Base-by-base conservation (phyloP, 1,140 invertebrate species). In the Coenobita brevimanus region DNA sequence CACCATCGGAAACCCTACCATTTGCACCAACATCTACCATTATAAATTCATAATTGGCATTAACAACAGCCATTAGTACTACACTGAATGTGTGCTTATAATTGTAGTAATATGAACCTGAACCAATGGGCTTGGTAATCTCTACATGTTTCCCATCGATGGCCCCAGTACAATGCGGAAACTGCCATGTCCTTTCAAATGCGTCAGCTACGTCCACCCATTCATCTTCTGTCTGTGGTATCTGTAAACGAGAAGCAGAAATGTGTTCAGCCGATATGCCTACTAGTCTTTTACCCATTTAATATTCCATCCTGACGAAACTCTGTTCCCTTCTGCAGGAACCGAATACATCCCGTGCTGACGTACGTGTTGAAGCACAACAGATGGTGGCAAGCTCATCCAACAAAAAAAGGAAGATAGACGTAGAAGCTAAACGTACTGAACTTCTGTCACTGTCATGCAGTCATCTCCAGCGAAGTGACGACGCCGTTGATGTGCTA, bases 361-460 rank as follows among this genome's bases (percentile, higher is more conserved):
- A 57, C 54, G n/a, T 57, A 57, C 54, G 54, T n/a, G n/a, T n/a
- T n/a, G 54, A 57, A 10, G 54, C 54, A 57, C 54, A 57, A 57
- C 10, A 57, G 54, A 57, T 57, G 54, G 54, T 57, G 54, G 54
- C n/a, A n/a, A 57, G 54, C 54, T 13, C 13, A 57, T 57, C 54
- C 54, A 57, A 57, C 54, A 57, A 57, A 57, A 57, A 57, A 57
- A 57, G 54, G 54, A 57, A 57, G 54, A 57, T 57, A n/a, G 54
- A 57, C n/a, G 54, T n/a, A 57, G 54, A 57, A 57, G 54, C 54
- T 57, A 57, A 57, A 57, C 54, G 54, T n/a, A 57, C 54, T 57
- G 54, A 57, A 57, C 54, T 57, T 57, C 54, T 57, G 54, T 10
- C 54, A 57, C 54, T 57, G 54, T 57, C 54, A 57, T 57, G 54